Conservation (phyloP, 2,797 vertebrate genomes). For the Anableps anableps region DNA sequence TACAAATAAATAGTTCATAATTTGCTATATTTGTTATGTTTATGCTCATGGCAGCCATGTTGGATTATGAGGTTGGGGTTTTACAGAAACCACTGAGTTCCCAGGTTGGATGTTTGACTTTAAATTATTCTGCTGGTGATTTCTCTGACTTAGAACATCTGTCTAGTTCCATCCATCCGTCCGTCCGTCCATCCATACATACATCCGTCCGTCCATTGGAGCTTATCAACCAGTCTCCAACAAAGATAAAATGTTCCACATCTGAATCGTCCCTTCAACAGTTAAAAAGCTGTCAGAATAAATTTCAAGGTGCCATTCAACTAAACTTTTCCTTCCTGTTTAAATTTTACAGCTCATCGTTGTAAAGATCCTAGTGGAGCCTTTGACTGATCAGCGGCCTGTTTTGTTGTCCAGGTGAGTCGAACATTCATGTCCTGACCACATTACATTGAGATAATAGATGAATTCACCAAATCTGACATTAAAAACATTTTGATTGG, state of each 20-base stretch:
- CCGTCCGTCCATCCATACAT: too few species aligned
- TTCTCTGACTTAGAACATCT: background rate
- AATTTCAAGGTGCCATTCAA: background rate
- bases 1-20: background rate
- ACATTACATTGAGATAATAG: background rate
- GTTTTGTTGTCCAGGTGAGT: conserved; percentile 48
- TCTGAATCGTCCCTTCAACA: too few species aligned
- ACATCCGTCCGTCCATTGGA: background rate
- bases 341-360: conserved; percentile 41
- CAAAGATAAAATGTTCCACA: too few species aligned
- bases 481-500: background rate
- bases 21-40: background rate
- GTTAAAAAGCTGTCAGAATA: too few species aligned
- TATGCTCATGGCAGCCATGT: background rate
- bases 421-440: background rate
- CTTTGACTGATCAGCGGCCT: conserved; percentile 24
- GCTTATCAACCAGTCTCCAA: too few species aligned
- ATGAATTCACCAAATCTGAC: background rate
- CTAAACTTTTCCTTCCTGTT: background rate
- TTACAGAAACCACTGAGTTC: background rate
- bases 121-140: background rate
- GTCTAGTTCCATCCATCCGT: too few species aligned
- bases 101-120: background rate
- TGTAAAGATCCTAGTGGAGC: conserved; percentile 12
- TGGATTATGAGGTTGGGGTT: background rate